Evolutionary conservation across 2,888 invertebrate genomes (phyloP).

Genomic region (Hyalella azteca): DNA sequence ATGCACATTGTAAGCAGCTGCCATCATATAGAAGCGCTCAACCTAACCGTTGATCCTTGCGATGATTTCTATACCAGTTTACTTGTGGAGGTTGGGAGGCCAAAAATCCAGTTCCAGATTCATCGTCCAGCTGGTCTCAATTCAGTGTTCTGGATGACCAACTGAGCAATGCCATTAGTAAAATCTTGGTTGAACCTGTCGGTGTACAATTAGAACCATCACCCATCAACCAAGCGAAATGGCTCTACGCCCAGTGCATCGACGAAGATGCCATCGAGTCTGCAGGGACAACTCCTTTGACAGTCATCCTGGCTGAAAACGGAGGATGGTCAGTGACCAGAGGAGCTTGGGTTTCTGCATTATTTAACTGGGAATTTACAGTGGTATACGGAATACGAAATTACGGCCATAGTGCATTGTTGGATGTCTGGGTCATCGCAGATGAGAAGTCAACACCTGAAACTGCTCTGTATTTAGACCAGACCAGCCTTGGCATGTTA

Average conservation of each 20-base stretch:
- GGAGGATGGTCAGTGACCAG: conserved; percentile 50
- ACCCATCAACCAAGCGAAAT: conserved; percentile 41
- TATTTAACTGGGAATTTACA: conserved; percentile 39
- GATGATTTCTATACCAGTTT: conserved; percentile 51
- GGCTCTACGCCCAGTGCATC: conserved; percentile 36
- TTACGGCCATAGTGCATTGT: conserved; percentile 7
- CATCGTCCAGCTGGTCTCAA: conserved; percentile 40
- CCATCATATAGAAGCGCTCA: conserved; percentile 46
- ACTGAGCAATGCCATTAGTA: conserved; percentile 40
- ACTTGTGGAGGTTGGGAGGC: conserved; percentile 47
- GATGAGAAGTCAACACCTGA: conserved; percentile 43
- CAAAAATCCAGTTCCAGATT: conserved; percentile 42
- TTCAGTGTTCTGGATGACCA: conserved; percentile 43
- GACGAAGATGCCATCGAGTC: conserved; percentile 36
- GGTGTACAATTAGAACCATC: conserved; percentile 12
- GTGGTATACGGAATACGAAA: conserved; percentile 38
- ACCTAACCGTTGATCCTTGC: conserved; percentile 48
- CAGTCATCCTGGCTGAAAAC: conserved; percentile 35
- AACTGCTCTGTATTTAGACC: conserved; percentile 46
- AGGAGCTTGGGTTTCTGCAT: conserved; percentile 39
- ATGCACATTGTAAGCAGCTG: conserved; percentile 3
- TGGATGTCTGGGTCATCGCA: conserved; percentile 46
- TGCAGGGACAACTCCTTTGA: conserved; percentile 38
- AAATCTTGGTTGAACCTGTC: conserved; percentile 41
- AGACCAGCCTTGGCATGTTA: conserved; percentile 41